Evolutionary conservation across 2,888 invertebrate genomes (phyloP).

Genomic region (Ecdyonurus torrentis): DNA sequence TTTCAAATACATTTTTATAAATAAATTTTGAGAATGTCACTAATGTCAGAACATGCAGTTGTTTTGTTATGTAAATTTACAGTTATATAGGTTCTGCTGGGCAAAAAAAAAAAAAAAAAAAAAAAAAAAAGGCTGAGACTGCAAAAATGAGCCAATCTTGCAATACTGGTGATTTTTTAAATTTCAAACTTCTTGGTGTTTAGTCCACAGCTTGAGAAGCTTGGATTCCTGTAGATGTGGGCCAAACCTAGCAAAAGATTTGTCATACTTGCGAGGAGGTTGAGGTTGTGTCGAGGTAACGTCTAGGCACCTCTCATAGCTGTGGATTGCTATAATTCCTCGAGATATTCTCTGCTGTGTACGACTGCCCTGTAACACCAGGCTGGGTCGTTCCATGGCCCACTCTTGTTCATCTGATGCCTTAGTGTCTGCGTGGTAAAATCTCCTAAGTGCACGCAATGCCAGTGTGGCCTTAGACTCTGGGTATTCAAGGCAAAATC

Average conservation of each 20-base stretch:
- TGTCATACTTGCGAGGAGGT: not conserved
- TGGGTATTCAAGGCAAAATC: conserved; percentile 4
- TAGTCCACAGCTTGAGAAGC: not conserved
- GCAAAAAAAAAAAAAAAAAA: no score
- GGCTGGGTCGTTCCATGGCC: not conserved
- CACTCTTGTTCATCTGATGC: not conserved
- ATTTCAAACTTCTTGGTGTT: not conserved
- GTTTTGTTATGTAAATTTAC: no score
- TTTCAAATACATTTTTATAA: no score
- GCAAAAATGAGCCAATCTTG: no score
- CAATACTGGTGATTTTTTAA: no score
- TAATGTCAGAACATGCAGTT: no score
- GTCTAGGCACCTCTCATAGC: conserved; percentile 9
- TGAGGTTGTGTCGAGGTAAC: not conserved
- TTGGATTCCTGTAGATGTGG: not conserved
- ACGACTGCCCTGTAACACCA: not conserved
- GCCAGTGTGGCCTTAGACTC: not conserved
- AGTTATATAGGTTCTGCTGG: no score
- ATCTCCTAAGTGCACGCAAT: not conserved
- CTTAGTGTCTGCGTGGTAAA: conserved; percentile 1
- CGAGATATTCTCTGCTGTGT: conserved; percentile 12
- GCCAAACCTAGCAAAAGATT: not conserved
- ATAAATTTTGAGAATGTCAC: no score
- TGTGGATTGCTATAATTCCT: conserved; percentile 13
- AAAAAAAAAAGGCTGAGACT: no score